Percentiles rank a stretch among this genome's conserved stretches.
Conservation (phyloP, 53 echinoderm and acorn worm genomes). For the Henricia sp. region DNA sequence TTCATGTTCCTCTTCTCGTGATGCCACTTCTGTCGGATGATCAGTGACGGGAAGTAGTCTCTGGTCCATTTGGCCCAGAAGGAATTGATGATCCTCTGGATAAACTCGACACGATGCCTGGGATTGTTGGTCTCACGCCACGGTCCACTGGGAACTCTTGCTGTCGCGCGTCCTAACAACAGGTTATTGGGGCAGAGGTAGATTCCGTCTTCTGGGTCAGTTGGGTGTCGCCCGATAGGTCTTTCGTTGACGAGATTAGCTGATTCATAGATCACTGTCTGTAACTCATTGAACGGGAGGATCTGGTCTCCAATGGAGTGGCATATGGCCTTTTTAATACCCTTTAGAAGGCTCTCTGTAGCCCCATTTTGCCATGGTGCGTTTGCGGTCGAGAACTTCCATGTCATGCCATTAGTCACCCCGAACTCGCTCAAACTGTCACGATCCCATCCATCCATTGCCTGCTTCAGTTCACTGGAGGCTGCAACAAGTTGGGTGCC, state of each 20-base stretch:
- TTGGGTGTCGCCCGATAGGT: too few relatives aligned
- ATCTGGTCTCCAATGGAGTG: conserved; percentile 50
- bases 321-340: conserved; percentile 37
- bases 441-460: conserved; percentile 4
- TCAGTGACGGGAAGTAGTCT: too few relatives aligned
- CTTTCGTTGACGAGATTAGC: conserved; percentile 55
- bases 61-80: conserved; percentile 62
- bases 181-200: conserved; percentile 43
- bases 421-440: conserved; percentile 9
- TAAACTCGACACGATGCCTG: too few relatives aligned
- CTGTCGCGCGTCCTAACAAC: conserved; percentile 27
- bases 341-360: conserved; percentile 36
- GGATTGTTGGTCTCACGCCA: too few relatives aligned
- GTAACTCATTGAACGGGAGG: conserved; percentile 37
- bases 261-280: conserved; percentile 54
- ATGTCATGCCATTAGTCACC: conserved; percentile 16
- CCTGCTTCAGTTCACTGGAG: not conserved
- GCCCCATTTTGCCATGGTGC: conserved; percentile 49
- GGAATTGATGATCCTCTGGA: too few relatives aligned
- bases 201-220: too few relatives aligned
- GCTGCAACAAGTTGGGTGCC: conserved; percentile 49
- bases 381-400: conserved; percentile 43
- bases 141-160: too few relatives aligned
- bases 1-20: conserved; percentile 25
- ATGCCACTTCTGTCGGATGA: conserved; percentile 58